Evolutionary conservation across 2,888 invertebrate species (phyloP).

Genomic region (Idaea dimidiata): DNA sequence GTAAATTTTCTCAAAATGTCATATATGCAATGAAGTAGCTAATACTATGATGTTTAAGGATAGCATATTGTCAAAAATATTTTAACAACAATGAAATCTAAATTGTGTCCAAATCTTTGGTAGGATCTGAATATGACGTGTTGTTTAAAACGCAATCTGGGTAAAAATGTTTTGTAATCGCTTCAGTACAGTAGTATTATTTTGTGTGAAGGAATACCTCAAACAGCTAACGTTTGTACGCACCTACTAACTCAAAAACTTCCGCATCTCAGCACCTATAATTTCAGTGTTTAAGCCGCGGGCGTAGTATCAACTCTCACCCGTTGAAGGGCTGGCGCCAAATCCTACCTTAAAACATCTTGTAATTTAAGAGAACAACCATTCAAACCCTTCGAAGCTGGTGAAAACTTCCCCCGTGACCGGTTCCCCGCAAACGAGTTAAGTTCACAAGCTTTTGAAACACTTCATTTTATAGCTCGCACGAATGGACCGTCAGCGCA

Average conservation of each 20-base stretch:
- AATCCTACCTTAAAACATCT: constrained; percentile 3
- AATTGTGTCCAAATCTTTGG: too few relatives aligned
- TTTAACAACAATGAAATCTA: too few relatives aligned
- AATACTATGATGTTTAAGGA: too few relatives aligned
- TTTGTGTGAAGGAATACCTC: too few relatives aligned
- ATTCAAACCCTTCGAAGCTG: constrained; percentile 28
- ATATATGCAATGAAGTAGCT: too few relatives aligned
- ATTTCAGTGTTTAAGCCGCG: background rate
- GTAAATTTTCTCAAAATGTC: too few relatives aligned
- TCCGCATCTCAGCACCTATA: background rate
- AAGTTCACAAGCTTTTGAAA: constrained; percentile 40
- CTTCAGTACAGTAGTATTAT: too few relatives aligned
- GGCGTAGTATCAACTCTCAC: background rate
- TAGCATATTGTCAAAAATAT: too few relatives aligned
- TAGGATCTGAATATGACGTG: too few relatives aligned
- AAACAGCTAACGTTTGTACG: too few relatives aligned
- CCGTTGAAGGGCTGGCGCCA: background rate
- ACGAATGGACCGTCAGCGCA: constrained; percentile 5
- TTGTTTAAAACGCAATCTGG: too few relatives aligned
- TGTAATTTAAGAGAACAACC: constrained; percentile 31
- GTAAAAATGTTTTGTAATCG: too few relatives aligned
- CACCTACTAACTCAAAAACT: background rate
- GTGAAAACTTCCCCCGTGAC: constrained; percentile 39
- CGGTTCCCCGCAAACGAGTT: constrained; percentile 45
- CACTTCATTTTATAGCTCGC: constrained; percentile 37